Base-by-base conservation (phyloP, 2,888 invertebrate species). In the Bellardia pandia region DNA sequence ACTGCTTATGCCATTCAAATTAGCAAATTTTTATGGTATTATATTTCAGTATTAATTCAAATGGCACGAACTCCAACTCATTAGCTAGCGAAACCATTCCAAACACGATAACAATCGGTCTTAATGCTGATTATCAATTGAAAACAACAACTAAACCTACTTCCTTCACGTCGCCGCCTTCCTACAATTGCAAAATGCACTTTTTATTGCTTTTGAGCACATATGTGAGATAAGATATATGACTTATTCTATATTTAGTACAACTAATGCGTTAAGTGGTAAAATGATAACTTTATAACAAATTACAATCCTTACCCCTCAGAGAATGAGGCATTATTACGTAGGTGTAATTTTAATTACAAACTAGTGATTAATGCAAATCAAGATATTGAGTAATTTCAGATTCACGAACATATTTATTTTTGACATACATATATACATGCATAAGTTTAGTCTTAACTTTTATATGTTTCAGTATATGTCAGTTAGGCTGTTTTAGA, bases 1-100 rank as follows among this genome's bases (percentile, higher is more conserved):
- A 68, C 82, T 72, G 16, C 33, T 68, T 80, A 79, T 88, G 89
- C 87, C 89, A 89, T 88, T 89, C 88, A 51, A 80, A 71, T 80
- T 72, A 71, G 56, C 48, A 51, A 72, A 3, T 23, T 23, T 23
- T 45, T 4, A 60, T 45, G 33, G 37, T 76, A n/a, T 51, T 60
- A 51, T 23, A 60, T 74, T 77, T 68, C 14, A 53, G 64, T 75
- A 56, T 51, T 53, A 69, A 87, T 74, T 83, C 40, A 56, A 79
- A 82, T 76, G 88, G 85, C 89, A 86, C 87, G 81, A 79, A 75
- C 77, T 82, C 81, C 84, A 89, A 88, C 90, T 89, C 90, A 91
- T 93, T 93, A 93, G 93, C 93, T 91, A 93, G 90, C 93, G 93
- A 93, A 93, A 93, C 93, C 93, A 93, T 93, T 93, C 92, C 93